Percentiles rank a stretch among this genome's conserved stretches.
Conservation (phyloP, 2,888 invertebrate species). For the Trissoscelio sp. region DNA sequence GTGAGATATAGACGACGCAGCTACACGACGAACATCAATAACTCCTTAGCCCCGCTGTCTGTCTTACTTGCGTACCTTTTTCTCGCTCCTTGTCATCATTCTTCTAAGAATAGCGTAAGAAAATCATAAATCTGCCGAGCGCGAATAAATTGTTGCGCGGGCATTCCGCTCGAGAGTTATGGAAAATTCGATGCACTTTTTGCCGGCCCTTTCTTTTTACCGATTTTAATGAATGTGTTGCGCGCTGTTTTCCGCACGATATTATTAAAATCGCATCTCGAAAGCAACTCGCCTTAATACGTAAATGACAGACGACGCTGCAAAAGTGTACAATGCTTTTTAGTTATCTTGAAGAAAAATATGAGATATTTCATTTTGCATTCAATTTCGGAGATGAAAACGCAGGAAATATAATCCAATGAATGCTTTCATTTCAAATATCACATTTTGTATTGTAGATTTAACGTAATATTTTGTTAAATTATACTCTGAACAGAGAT, state of each 20-base stretch:
- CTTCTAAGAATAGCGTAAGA: slow-evolving; percentile 59
- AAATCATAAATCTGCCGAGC: slow-evolving; percentile 55
- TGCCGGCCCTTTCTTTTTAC: background rate
- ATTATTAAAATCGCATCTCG: slow-evolving; percentile 26
- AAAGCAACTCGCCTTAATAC: background rate
- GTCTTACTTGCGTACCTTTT: slow-evolving; percentile 57
- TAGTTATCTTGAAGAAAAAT: background rate
- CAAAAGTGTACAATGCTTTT: background rate
- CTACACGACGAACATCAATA: slow-evolving; percentile 78
- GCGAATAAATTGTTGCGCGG: slow-evolving; percentile 44
- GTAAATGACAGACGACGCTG: background rate
- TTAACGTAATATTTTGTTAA: no score
- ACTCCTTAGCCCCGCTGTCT: slow-evolving; percentile 71
- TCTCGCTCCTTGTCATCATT: slow-evolving; percentile 58
- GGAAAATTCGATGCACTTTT: slow-evolving; percentile 30
- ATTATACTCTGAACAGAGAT: no score
- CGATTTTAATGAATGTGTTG: slow-evolving; percentile 18
- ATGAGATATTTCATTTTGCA: slow-evolving; percentile 5
- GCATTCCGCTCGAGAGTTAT: slow-evolving; percentile 26
- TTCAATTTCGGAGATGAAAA: slow-evolving; percentile 6
- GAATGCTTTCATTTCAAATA: background rate
- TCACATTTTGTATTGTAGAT: no score
- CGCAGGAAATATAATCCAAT: background rate
- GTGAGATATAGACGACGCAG: slow-evolving; percentile 79
- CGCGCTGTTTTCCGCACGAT: slow-evolving; percentile 5